Evolutionary conservation across 1,140 invertebrate genomes (phyloP), one percentile per base, ranked within the genome.

Genomic region (Rhagoletis zephyria): DNA sequence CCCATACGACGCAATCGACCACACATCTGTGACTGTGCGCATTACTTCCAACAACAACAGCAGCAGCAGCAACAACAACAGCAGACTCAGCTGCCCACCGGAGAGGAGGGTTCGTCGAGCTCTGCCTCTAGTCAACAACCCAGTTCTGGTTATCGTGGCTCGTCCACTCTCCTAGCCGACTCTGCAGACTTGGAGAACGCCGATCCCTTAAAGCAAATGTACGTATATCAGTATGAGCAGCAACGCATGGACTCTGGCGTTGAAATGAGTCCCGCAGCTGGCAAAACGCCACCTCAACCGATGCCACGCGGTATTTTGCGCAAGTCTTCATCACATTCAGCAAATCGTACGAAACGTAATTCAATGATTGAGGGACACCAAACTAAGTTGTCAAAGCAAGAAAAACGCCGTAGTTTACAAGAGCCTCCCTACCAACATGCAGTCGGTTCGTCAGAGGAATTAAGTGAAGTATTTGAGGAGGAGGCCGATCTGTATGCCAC

Each of bases 101-200:
- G 89, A 30, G 91, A 90, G 63, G 91, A 56, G 19, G 87, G 85
- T 64, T 88, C 88, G 0, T 96, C 96, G 4, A 95, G 94, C 89
- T 96, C 96, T 67, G 97, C 96, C 88, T 96, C 95, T 51, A 95
- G 96, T 59, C 96, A 96, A 64, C 95, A 95, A 88, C 96, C 96
- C 2, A 97, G 96, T 64, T 97, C 96, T 0, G 97, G 97, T 19
- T 97, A 97, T 90, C 93, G 97, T 89, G 97, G 97, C 65, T 97
- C 97, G 0, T 97, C 97, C 0, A 97, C 96, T 4, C 95, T 97
- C 91, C 93, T 97, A 5, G 95, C 95, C 3, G 96, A 97, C 90
- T 97, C 96, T 93, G 74, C 74, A 4, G 89, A 96, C 95, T 92
- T 95, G 94, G 90, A 94, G 93, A 90, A 63, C 65, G 92, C 95